phyloP scores from a whole-genome alignment of 2,888 invertebrate genomes.

The Malacosoma neustria region DNA sequence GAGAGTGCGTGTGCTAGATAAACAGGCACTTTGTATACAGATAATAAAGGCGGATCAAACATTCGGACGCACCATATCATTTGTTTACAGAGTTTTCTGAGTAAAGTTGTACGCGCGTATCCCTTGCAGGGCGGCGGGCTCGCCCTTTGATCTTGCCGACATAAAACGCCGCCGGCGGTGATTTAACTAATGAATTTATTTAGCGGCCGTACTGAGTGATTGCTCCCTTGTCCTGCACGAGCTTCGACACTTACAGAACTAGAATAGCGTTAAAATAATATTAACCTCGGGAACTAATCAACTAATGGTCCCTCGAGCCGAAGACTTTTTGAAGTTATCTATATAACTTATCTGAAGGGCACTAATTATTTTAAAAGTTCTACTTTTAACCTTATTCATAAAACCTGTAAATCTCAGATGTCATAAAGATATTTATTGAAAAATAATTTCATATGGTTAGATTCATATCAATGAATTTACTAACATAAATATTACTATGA shows the following conservation, averaged over 20 bases:
- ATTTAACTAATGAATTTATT: constrained; percentile 77
- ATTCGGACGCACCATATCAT: constrained; percentile 69
- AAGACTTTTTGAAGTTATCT: too few species aligned
- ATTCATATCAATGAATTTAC: too few species aligned
- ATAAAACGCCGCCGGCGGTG: constrained; percentile 73
- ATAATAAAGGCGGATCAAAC: constrained; percentile 73
- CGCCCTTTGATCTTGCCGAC: constrained; percentile 72
- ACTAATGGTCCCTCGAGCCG: too few species aligned
- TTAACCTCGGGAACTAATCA: constrained; percentile 4
- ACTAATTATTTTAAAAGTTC: too few species aligned
- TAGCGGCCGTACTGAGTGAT: constrained; percentile 62
- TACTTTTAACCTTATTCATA: too few species aligned
- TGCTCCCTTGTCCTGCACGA: constrained; percentile 31
- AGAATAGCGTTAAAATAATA: constrained; percentile 10
- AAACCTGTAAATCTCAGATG: too few species aligned
- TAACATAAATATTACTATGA: too few species aligned
- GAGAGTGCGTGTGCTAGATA: constrained; percentile 52
- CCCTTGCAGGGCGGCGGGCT: constrained; percentile 53
- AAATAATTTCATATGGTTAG: too few species aligned
- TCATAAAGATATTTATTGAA: too few species aligned
- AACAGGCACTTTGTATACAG: constrained; percentile 61
- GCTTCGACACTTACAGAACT: constrained; percentile 13
- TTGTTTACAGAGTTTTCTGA: constrained; percentile 73
- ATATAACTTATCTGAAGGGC: too few species aligned
- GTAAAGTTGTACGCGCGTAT: constrained; percentile 65